Evolutionary conservation across 2,888 invertebrate species (phyloP).

Genomic region (Clitarchus hookeri): DNA sequence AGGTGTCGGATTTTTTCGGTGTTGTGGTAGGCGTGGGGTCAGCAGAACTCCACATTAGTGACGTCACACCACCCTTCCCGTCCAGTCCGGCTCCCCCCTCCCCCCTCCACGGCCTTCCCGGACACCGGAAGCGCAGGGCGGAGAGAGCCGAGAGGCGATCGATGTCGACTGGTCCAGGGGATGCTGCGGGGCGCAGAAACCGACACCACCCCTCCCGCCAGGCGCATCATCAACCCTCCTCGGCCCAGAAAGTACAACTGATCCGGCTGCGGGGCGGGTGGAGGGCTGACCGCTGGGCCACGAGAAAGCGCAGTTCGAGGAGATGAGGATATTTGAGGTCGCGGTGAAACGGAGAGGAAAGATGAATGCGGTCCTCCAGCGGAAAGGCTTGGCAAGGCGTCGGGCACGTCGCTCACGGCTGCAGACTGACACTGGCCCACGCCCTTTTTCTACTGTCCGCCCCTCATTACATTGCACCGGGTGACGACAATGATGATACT

Average conservation of each 20-base stretch:
- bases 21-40: too few species aligned
- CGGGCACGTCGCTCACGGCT: not conserved
- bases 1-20: too few species aligned
- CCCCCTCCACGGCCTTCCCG: too few species aligned
- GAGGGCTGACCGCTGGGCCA: not conserved
- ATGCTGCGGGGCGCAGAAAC: not conserved
- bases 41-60: too few species aligned
- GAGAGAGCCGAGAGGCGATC: not conserved
- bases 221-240: not conserved
- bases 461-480: too few species aligned
- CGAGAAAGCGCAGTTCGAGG: not conserved
- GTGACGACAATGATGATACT: too few species aligned
- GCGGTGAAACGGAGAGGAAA: not conserved
- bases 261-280: not conserved
- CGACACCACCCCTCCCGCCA: not conserved
- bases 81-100: too few species aligned
- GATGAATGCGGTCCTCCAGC: not conserved
- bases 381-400: not conserved
- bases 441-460: too few species aligned
- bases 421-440: too few species aligned
- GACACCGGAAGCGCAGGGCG: not conserved
- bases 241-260: too few species aligned
- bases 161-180: not conserved
- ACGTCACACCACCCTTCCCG: too few species aligned
- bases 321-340: slow-evolving; percentile 14